Conservation (phyloP, 2,888 invertebrate species). For the Drosophila koepferae region DNA sequence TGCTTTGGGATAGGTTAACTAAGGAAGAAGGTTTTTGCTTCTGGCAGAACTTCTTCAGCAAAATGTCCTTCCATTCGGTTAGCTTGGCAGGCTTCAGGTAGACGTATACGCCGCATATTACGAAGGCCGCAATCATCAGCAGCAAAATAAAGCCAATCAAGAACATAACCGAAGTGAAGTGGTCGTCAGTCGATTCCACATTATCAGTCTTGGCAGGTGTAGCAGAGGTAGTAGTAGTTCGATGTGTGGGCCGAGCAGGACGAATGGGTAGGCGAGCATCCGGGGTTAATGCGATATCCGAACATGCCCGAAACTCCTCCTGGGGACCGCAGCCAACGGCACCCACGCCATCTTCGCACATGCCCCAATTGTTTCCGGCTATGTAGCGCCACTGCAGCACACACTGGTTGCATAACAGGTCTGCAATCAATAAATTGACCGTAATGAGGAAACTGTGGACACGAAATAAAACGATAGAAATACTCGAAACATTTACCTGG, state of each 20-base stretch:
- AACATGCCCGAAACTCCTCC: slow-evolving; percentile 94
- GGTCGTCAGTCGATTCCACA: slow-evolving; percentile 20
- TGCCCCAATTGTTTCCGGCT: slow-evolving; percentile 94
- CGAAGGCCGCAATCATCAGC: slow-evolving; percentile 17
- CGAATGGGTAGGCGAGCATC: slow-evolving; percentile 85
- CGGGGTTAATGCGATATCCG: slow-evolving; percentile 90
- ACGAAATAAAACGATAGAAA: not conserved
- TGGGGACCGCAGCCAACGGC: slow-evolving; percentile 95
- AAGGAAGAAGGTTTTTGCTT: slow-evolving; percentile 31
- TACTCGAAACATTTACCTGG: slow-evolving; percentile 80
- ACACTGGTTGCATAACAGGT: slow-evolving; percentile 91
- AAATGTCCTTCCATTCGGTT: slow-evolving; percentile 27
- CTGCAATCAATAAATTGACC: slow-evolving; percentile 66
- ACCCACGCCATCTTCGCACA: slow-evolving; percentile 90
- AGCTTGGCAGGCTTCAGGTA: slow-evolving; percentile 25
- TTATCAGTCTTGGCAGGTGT: slow-evolving; percentile 42
- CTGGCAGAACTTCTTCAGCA: slow-evolving; percentile 45
- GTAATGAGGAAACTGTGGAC: not conserved
- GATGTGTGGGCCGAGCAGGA: slow-evolving; percentile 82
- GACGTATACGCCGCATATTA: slow-evolving; percentile 30
- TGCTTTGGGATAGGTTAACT: slow-evolving; percentile 24
- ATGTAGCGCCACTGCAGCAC: slow-evolving; percentile 95
- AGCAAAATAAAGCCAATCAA: slow-evolving; percentile 28
- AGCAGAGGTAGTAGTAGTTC: slow-evolving; percentile 79
- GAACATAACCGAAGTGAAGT: slow-evolving; percentile 19